These are phyloP conservation scores for Myiotriccus ornatus DNA, from an alignment of 2,797 vertebrate genomes.

Conservation along the genomic window DNA sequence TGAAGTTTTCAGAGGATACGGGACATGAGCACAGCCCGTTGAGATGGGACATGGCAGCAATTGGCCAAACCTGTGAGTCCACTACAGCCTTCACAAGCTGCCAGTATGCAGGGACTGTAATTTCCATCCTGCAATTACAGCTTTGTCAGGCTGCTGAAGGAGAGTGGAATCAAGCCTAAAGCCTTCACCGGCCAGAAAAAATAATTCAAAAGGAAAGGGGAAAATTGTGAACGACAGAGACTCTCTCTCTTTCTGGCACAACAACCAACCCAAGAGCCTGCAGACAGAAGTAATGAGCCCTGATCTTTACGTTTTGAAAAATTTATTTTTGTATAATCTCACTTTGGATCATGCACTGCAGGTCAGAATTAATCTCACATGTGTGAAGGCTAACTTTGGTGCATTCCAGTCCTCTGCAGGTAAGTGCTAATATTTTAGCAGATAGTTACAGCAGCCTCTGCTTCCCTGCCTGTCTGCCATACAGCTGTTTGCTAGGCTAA, in stretches of 20 bases:
- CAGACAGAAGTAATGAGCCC: slow-evolving; percentile 18
- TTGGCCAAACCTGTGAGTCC: not conserved
- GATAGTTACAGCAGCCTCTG: not conserved
- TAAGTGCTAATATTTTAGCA: not conserved
- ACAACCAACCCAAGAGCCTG: not conserved
- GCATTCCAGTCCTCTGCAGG: not conserved
- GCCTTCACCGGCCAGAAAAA: not conserved
- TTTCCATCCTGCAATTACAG: not conserved
- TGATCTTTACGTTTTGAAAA: not conserved
- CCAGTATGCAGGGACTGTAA: not conserved
- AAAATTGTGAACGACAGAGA: slow-evolving; percentile 28
- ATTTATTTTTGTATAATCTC: slow-evolving; percentile 1
- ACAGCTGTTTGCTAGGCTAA: slow-evolving; percentile 7
- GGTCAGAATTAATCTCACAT: not conserved
- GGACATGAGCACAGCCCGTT: not conserved
- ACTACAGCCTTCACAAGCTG: not conserved
- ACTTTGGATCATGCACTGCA: not conserved
- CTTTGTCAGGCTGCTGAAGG: not conserved
- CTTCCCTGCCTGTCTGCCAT: not conserved
- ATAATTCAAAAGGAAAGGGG: slow-evolving; percentile 1
- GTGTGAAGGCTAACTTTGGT: not conserved
- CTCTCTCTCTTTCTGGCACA: not conserved
- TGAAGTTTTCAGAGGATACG: not conserved
- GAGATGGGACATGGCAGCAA: not conserved
- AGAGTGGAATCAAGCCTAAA: not conserved